phyloP scores from a whole-genome alignment of 1,140 invertebrate species.

The honey bee (Apis mellifera) region Amel_HAv3.1 CM009933.2:9962001-9962500 shows the following conservation, averaged over 20 bases:
- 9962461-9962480: too few relatives aligned
- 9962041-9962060: background rate
- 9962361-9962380: background rate
- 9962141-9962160: conserved; percentile 19
- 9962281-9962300: background rate
- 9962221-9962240: background rate
- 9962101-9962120: conserved; percentile 8
- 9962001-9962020: background rate
- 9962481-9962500: too few relatives aligned
- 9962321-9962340: background rate
- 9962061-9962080: background rate
- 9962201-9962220: conserved; percentile 3
- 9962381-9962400: too few relatives aligned
- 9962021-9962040: background rate
- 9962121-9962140: background rate
- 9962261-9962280: conserved; percentile 8
- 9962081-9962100: background rate
- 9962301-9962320: background rate
- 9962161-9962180: conserved; percentile 51
- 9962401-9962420: too few relatives aligned
- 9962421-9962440: too few relatives aligned
- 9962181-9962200: conserved; percentile 41
- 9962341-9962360: background rate
- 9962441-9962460: too few relatives aligned
- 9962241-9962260: conserved; percentile 19